Base-by-base conservation (phyloP, 2,888 invertebrate genomes). In the Stegana nigrithorax region DNA sequence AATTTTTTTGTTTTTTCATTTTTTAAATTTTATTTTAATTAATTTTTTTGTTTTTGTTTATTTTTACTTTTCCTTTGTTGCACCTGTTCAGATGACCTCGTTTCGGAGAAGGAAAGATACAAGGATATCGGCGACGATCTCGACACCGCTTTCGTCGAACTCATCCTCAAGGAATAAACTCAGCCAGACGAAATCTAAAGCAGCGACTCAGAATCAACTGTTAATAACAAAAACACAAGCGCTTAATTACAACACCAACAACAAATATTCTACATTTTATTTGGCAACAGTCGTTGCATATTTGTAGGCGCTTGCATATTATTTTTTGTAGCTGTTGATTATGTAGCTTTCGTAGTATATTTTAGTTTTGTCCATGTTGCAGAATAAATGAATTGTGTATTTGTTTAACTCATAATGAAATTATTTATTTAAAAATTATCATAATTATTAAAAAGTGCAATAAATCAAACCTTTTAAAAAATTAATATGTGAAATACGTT, bases 121-220 rank as follows among this genome's bases (percentile, higher is more conserved):
- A 98, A 98, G 92, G 93, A 95, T 89, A 98, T 99, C 90, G 97
- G 97, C 90, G 98, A 98, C 91, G 98, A 98, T 88, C 91, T 99
- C 91, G 98, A 99, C 89, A 94, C 95, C 86, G 98, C 98, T 86
- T 98, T 98, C 90, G 96, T 97, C 88, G 94, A 94, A 87, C 92
- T 94, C 86, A 92, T 92, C 88, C 91, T 92, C 88, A 90, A 90
- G 87, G 90, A 90, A 87, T 90, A 89, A 84, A 56, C 66, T 8
- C 62, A 32, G 59, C 53, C 64, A 57, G 65, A 64, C 63, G 64
- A 65, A 66, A 65, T 73, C 63, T 65, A 25, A 55, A 25, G 27
- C 60, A 26, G n/a, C 32, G 12, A 32, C n/a, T n/a, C 44, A 64
- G 32, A 29, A 67, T 67, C 63, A 53, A 62, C 66, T 64, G 25